Evolutionary conservation across 2,797 vertebrate species (phyloP), one percentile per base, ranked within the genome.

Genomic region (Alexandromys oeconomus): DNA sequence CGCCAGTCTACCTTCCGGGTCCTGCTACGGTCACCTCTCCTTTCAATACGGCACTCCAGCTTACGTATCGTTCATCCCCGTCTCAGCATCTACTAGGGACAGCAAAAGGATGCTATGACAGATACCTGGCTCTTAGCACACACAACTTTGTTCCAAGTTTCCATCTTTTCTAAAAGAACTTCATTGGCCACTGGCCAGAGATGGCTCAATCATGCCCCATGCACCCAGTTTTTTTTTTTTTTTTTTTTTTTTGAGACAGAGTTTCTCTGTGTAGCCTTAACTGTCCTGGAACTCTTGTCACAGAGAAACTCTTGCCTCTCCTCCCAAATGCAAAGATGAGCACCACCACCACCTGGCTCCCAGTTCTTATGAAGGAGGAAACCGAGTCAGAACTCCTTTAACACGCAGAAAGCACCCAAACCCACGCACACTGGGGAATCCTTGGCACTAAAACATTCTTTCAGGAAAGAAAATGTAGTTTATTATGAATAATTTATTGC

Each of bases 401-500:
- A 90, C 37, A 87, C 4, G 29, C 40, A 82, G 46, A 63, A 46
- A 48, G 29, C 6, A 29, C 34, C 12, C 63, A 69, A 86, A 69
- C 21, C 31, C 82, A 90, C 21, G 29, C 9, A 84, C 46, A 63
- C 0, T 92, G 80, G n/a, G 93, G 93, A 81, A 74, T 65, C 3
- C 79, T 13, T 43, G 67, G 73, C 34, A 92, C 48, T 82, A 73
- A 57, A 92, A 91, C 87, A 89, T 59, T 59, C 48, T 34, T 94
- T 87, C 46, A 89, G 89, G 48, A 76, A 95, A 71, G 71, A 95
- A 95, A 97, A 69, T 67, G 82, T 77, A 74, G 89, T 92, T 94
- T 82, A 94, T 94, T 95, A 91, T 54, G 79, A 48, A 57, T 95
- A 93, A 94, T 96, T 94, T 95, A 97, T 96, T 97, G 96, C 90